Evolutionary conservation across 2,888 invertebrate genomes (phyloP), one percentile per base, ranked within the genome.

Genomic region (Lobophora halterata): DNA sequence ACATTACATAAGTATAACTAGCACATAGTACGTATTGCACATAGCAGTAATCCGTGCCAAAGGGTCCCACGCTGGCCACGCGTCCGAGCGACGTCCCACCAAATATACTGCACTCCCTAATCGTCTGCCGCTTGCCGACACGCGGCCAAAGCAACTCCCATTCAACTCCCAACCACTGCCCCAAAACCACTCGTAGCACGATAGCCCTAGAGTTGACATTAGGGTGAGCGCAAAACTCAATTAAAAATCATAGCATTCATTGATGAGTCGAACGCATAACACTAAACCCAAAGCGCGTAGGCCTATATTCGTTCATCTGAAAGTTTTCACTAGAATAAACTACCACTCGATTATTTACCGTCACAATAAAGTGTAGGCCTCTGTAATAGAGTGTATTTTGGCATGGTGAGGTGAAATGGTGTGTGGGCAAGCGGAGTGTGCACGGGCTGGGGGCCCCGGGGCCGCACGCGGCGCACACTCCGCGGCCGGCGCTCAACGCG

Each of bases 391-490:
- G 62, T 55, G 18, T n/a, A 43, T 14, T 43, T 38, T 71, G 0
- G 25, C 1, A 1, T 46, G 28, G 8, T n/a, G 16, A 17, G 10
- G 14, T 16, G 24, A 3, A 10, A 43, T 47, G 26, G 52, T 45
- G 25, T 13, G 34, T 48, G 47, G 53, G 59, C 58, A 65, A 58
- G 60, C 48, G 47, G 45, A 47, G 55, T 63, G 53, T 46, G 45
- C 59, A 62, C 55, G 59, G 68, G 68, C 65, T 60, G 51, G 48
- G 54, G 57, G 62, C 52, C 55, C 51, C 52, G 52, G 63, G 70
- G 63, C 24, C 35, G 72, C 87, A 85, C 85, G 86, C 83, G 81
- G 81, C 80, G 75, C 79, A 81, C 85, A 83, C 83, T 82, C 79
- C 74, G 69, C 70, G 72, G 52, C 68, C 64, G 76, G 61, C 79